Evolutionary conservation across 2,888 invertebrate genomes (phyloP).

Genomic region (Phortica okadai): DNA sequence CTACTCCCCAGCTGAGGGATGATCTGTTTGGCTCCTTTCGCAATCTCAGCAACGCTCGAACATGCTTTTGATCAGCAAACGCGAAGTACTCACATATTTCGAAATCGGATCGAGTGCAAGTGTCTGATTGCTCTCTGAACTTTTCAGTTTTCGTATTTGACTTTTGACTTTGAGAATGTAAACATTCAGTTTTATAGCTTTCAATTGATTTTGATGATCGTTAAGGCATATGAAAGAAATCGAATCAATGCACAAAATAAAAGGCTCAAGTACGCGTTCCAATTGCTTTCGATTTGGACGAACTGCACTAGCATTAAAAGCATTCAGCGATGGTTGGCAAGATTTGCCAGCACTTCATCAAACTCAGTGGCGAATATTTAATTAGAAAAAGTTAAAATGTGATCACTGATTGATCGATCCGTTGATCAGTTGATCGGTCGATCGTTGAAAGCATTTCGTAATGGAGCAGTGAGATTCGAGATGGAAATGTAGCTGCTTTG

Average conservation of each 20-base stretch:
- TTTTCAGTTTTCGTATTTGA: constrained; percentile 55
- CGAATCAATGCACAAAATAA: not conserved
- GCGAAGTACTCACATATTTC: not conserved
- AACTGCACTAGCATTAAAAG: not conserved
- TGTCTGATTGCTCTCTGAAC: constrained; percentile 1
- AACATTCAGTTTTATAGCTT: constrained; percentile 63
- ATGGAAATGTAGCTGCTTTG: too few species aligned
- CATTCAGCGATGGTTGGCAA: not conserved
- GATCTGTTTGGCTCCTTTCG: not conserved
- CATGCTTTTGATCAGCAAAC: not conserved
- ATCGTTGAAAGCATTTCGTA: too few species aligned
- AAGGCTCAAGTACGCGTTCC: constrained; percentile 60
- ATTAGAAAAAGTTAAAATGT: constrained; percentile 29
- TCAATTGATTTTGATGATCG: constrained; percentile 60
- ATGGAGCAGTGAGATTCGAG: too few species aligned
- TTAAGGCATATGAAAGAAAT: constrained; percentile 33
- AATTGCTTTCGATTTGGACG: not conserved
- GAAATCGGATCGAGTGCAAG: not conserved
- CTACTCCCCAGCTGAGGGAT: not conserved
- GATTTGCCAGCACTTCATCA: not conserved
- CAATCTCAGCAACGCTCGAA: constrained; percentile 3
- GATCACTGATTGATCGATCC: constrained; percentile 40
- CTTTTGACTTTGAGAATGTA: constrained; percentile 67
- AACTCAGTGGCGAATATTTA: constrained; percentile 1
- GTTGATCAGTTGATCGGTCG: too few species aligned